A percentile compares a stretch with the other conserved stretches of the same genome.
Evolutionary conservation across 2,888 invertebrate genomes (phyloP).

Genomic region (Drosophila neutralis): DNA sequence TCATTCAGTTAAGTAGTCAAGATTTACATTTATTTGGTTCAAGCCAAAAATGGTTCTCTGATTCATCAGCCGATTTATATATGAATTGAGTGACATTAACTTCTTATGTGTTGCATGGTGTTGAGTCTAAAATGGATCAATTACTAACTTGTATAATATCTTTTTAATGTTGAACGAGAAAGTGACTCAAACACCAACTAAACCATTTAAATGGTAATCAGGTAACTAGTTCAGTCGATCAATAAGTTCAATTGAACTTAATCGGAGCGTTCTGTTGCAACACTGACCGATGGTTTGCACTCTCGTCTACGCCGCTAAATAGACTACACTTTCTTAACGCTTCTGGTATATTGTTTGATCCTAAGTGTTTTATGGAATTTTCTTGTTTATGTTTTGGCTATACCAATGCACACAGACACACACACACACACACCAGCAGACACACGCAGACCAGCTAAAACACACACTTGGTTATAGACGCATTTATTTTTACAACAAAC

Average conservation of each 20-base stretch:
- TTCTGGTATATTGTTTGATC: slow-evolving; percentile 62
- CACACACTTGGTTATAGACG: slow-evolving; percentile 10
- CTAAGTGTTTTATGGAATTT: slow-evolving; percentile 81
- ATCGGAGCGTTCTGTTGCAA: background rate
- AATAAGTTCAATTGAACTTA: background rate
- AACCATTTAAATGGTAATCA: background rate
- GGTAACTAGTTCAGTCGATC: background rate
- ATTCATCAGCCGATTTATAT: background rate
- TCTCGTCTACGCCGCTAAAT: slow-evolving; percentile 44
- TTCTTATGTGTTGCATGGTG: background rate
- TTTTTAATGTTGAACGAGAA: background rate
- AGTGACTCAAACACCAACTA: background rate
- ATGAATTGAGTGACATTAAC: background rate
- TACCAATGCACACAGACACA: slow-evolving; percentile 16
- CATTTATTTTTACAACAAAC: slow-evolving; percentile 53
- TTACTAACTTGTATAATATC: background rate
- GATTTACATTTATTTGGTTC: background rate
- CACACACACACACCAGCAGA: background rate
- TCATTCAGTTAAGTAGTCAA: background rate
- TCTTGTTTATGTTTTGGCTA: slow-evolving; percentile 69
- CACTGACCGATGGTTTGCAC: slow-evolving; percentile 1
- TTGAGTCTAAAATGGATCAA: background rate
- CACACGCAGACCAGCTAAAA: background rate
- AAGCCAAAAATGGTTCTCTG: background rate
- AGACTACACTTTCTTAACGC: slow-evolving; percentile 58